Percentiles rank a stretch among this genome's conserved stretches.
Evolutionary conservation across 1,140 invertebrate species (phyloP).

Genomic region (Danaus plexippus): DNA sequence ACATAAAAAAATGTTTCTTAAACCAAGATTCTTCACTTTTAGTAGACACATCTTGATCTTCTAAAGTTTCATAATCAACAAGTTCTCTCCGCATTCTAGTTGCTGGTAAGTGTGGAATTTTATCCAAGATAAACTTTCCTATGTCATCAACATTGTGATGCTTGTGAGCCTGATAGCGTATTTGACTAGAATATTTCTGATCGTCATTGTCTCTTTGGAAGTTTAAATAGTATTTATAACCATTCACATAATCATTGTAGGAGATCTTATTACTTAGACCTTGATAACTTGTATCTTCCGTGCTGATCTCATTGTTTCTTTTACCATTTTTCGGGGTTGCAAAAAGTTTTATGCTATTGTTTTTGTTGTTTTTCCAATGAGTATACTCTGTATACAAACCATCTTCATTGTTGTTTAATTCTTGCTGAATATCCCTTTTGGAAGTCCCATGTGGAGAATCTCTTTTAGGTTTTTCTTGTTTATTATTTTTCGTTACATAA

Average conservation of each 20-base stretch:
- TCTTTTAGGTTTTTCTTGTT: conserved; percentile 9
- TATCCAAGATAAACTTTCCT: conserved; percentile 56
- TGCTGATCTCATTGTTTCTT: conserved; percentile 1
- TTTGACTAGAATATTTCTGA: conserved; percentile 45
- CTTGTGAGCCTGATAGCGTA: conserved; percentile 56
- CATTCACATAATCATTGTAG: conserved; percentile 55
- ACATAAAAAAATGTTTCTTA: conserved; percentile 55
- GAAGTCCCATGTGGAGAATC: conserved; percentile 21
- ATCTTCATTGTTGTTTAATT: conserved; percentile 18
- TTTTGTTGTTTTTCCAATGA: no score
- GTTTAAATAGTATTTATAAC: conserved; percentile 57
- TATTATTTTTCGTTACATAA: no score
- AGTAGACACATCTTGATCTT: conserved; percentile 52
- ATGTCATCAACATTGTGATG: conserved; percentile 62
- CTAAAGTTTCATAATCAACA: conserved; percentile 41
- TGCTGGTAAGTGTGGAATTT: conserved; percentile 38
- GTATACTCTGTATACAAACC: background rate
- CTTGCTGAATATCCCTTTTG: conserved; percentile 9
- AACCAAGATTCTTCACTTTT: conserved; percentile 60
- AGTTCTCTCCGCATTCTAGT: conserved; percentile 32
- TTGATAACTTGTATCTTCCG: conserved; percentile 33
- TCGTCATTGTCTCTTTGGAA: conserved; percentile 45
- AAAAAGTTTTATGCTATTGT: background rate
- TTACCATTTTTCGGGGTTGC: background rate
- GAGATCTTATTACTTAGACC: conserved; percentile 43